These are phyloP conservation scores for Bhutanitis thaidina DNA, from an alignment of 2,888 invertebrate species.

Conservation along the genomic window DNA sequence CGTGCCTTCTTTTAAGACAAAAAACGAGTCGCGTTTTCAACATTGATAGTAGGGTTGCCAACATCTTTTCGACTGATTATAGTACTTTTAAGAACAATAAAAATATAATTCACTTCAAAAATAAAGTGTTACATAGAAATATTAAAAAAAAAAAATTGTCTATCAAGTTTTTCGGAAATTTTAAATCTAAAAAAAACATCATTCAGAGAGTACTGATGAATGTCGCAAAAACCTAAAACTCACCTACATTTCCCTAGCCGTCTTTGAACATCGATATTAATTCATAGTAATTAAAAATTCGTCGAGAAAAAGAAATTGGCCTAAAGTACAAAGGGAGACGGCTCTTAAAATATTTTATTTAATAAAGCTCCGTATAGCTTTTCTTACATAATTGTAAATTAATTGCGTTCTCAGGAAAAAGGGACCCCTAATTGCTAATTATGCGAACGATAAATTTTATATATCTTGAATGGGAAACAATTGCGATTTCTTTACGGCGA, in stretches of 20 bases:
- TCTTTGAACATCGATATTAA: constrained; percentile 26
- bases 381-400: constrained; percentile 73
- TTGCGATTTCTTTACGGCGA: constrained; percentile 5
- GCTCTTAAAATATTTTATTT: constrained; percentile 64
- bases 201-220: no score
- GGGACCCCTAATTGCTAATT: constrained; percentile 47
- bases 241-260: no score
- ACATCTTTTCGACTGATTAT: no score
- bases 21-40: no score
- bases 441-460: constrained; percentile 50
- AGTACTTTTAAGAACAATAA: no score
- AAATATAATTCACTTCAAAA: no score
- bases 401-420: constrained; percentile 49
- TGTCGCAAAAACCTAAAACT: no score
- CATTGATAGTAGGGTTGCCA: no score
- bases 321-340: constrained; percentile 48
- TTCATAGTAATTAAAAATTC: constrained; percentile 47
- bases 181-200: not conserved
- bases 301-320: constrained; percentile 45
- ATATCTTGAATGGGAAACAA: constrained; percentile 42
- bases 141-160: no score
- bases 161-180: no score
- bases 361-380: constrained; percentile 65
- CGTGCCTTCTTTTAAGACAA: no score
- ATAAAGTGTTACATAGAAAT: no score